Evolutionary conservation across 2,797 vertebrate species (phyloP).

Genomic region (Enteromius fasciolatus): DNA sequence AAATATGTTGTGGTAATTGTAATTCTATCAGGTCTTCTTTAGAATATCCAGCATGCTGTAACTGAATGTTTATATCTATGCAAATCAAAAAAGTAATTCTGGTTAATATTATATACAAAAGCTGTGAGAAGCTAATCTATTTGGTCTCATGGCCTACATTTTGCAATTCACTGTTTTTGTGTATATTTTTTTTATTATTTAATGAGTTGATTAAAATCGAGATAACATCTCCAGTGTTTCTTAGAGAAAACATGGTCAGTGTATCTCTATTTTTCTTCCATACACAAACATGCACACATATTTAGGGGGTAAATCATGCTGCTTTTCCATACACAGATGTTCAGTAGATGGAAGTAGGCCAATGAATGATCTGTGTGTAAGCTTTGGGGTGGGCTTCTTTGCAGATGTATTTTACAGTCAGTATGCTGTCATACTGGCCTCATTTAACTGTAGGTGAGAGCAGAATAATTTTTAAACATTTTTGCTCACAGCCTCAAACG

Average conservation of each 20-base stretch:
- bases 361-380: conserved; percentile 29
- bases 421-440: background rate
- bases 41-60: background rate
- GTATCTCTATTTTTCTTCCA: background rate
- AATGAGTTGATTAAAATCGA: background rate
- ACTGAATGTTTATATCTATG: background rate
- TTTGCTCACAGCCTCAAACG: background rate
- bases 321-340: conserved; percentile 41
- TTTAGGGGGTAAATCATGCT: background rate
- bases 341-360: conserved; percentile 34
- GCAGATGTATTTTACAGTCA: conserved; percentile 1
- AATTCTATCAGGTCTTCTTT: background rate
- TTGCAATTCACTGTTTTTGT: background rate
- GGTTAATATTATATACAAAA: background rate
- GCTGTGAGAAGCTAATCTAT: background rate
- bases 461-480: background rate
- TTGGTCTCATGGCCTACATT: background rate
- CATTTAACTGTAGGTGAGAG: background rate
- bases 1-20: background rate
- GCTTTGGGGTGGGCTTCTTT: conserved; percentile 8
- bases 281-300: background rate
- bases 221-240: background rate
- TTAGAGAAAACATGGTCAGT: background rate
- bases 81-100: background rate
- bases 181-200: background rate